Conservation (phyloP, 2,888 invertebrate genomes). For the Lampropteryx suffumata region DNA sequence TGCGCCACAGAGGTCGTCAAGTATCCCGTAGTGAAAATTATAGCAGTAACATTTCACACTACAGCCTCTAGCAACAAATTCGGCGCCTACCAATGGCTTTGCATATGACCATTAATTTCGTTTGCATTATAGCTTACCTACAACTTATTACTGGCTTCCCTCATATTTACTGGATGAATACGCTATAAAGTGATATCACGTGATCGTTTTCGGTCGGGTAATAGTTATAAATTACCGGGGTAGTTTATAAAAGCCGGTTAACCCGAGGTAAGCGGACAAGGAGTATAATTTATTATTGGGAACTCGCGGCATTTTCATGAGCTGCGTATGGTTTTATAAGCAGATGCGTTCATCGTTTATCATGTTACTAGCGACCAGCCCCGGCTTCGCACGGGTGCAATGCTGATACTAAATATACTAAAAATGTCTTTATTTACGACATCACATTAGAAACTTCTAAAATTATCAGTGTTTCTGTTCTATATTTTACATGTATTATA, state of each 20-base stretch:
- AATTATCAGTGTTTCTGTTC: too few relatives aligned
- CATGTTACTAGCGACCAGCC: not conserved
- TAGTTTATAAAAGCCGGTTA: constrained; percentile 83
- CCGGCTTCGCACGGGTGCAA: too few relatives aligned
- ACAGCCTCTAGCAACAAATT: constrained; percentile 24
- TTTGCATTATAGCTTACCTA: constrained; percentile 51
- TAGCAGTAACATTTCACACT: not conserved
- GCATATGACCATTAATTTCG: constrained; percentile 36
- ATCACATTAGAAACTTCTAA: too few relatives aligned
- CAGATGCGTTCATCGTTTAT: constrained; percentile 23
- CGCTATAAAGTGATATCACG: constrained; percentile 82
- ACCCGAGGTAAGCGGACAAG: constrained; percentile 82
- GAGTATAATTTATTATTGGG: constrained; percentile 80
- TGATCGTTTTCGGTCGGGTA: constrained; percentile 79
- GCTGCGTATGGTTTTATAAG: constrained; percentile 47
- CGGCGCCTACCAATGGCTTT: constrained; percentile 22
- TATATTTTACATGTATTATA: too few relatives aligned
- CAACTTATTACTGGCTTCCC: constrained; percentile 66
- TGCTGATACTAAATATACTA: too few relatives aligned
- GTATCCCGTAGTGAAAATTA: too few relatives aligned
- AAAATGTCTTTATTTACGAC: too few relatives aligned
- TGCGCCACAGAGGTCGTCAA: too few relatives aligned
- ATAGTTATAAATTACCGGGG: constrained; percentile 82
- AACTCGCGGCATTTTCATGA: constrained; percentile 76
- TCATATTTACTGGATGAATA: constrained; percentile 79